Conservation (phyloP, 2,888 invertebrate genomes). For the Dryocosmus kuriphilus region DNA sequence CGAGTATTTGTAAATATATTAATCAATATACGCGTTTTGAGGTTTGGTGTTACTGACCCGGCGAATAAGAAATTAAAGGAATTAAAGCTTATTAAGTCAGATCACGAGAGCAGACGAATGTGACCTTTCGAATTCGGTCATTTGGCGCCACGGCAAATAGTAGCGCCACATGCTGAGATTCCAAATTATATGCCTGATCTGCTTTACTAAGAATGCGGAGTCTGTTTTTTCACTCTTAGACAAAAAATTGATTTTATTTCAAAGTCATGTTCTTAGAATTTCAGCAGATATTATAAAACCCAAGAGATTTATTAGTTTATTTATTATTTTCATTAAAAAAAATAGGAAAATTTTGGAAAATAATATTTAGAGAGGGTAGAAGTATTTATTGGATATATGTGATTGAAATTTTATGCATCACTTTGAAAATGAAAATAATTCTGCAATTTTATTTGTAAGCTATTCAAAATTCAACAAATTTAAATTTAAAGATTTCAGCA, state of each 20-base stretch:
- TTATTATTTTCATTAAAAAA: not conserved
- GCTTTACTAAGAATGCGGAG: not conserved
- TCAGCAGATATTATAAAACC: not conserved
- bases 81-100: slow-evolving; percentile 13
- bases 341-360: not conserved
- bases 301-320: not conserved
- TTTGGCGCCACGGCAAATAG: slow-evolving; percentile 12
- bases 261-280: not conserved
- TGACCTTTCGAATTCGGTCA: slow-evolving; percentile 27
- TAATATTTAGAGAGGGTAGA: not conserved
- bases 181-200: not conserved
- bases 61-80: slow-evolving; percentile 7
- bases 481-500: too few species aligned
- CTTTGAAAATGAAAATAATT: too few species aligned
- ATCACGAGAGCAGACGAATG: slow-evolving; percentile 4
- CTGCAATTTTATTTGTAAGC: too few species aligned
- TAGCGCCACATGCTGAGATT: not conserved
- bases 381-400: too few species aligned
- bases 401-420: too few species aligned
- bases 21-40: not conserved
- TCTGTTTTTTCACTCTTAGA: not conserved
- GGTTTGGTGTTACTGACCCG: not conserved
- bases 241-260: not conserved
- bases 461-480: too few species aligned
- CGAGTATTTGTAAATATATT: too few species aligned